Conservation (phyloP, 2,113 vertebrate genomes). For the Aythya baeri region DNA sequence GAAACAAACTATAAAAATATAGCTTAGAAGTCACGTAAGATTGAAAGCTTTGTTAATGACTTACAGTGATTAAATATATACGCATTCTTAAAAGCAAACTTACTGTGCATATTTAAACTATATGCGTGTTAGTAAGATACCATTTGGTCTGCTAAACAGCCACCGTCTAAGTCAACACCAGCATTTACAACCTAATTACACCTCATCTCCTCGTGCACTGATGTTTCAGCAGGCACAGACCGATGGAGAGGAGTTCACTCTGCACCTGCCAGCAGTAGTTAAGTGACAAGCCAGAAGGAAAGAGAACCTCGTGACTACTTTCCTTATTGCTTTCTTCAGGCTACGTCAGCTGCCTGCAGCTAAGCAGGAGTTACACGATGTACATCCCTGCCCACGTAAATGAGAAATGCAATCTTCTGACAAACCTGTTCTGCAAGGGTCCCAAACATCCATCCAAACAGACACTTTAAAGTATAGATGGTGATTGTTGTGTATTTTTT, state of each 20-base stretch:
- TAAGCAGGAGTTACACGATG: neutral
- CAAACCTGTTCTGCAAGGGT: neutral
- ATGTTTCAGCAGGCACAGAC: fast-evolving
- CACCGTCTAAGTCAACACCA: neutral
- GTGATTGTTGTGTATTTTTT: no score
- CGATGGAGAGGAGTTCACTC: neutral
- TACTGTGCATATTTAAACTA: neutral
- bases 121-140: neutral
- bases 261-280: neutral
- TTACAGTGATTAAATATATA: neutral
- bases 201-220: neutral
- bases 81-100: neutral
- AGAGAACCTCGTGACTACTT: neutral
- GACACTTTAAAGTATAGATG: neutral
- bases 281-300: neutral
- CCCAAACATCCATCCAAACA: neutral
- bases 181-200: neutral
- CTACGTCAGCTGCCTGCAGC: conserved; percentile 21
- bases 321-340: neutral
- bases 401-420: fast-evolving
- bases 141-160: neutral
- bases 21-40: neutral
- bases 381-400: neutral
- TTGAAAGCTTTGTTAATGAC: neutral
- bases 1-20: neutral